Base-by-base conservation (phyloP, 2,888 invertebrate genomes). In the Epsilonema sp. region DNA sequence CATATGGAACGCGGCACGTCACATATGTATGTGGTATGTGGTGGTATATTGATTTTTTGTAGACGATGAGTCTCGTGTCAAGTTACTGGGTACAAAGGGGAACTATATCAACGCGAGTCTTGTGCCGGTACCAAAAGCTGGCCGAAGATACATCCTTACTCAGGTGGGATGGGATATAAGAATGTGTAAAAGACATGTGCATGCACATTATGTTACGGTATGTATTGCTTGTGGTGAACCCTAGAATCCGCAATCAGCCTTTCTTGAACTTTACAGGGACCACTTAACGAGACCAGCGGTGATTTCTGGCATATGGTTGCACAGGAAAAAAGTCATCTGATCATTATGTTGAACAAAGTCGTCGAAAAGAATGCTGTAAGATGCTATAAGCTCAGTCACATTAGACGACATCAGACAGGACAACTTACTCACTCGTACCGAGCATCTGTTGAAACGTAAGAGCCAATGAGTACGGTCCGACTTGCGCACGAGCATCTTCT, bases 311-410 rank as follows among this genome's bases (percentile, higher is more conserved):
- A 57, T 44, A 59, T 62, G 60, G 49, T 58, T 5, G 55, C 52
- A 49, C 55, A 62, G 48, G 52, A 60, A 25, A 51, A 53, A 13
- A 52, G 50, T 1, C 52, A 52, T 11, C 44, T 52, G 8, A 52
- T 62, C 26, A 52, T 60, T 8, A 60, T 60, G 61, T 50, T 60
- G 19, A 58, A 60, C 46, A 49, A 46, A 26, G 36, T 59, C 19
- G 47, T 56, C 41, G 59, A 59, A 46, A 55, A 57, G 46, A 48
- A 37, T 19, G 44, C 44, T 53, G 53, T 80, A 46, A 94, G 94
- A 71, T 94, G 94, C 68, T 80, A 82, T 69, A 81, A 81, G 70
- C 94, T 94, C 72, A 94, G 87, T 85, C 92, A 90, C 0, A 47
- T 64, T 43, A n/a, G n/a, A n/a, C n/a, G n/a, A n/a, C n/a, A n/a